Percentiles rank a stretch among this genome's conserved stretches.
These are phyloP conservation scores for Helicolenus hilgendorfi DNA, from an alignment of 2,797 vertebrate genomes.

Conservation along the genomic window DNA sequence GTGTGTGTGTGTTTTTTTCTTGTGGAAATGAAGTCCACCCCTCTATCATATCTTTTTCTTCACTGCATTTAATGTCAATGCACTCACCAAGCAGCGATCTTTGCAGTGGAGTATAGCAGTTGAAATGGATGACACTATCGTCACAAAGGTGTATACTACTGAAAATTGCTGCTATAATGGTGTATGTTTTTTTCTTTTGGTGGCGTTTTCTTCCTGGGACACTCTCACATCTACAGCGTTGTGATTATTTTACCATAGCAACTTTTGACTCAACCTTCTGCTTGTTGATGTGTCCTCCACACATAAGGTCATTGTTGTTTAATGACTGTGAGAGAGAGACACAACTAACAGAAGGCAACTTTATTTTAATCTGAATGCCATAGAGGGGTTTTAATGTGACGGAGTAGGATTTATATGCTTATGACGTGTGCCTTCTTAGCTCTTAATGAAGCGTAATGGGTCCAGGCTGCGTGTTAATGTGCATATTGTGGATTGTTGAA, in stretches of 20 bases:
- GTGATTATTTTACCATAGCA: background rate
- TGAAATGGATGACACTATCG: background rate
- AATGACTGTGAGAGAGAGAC: background rate
- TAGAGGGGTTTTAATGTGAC: constrained; percentile 6
- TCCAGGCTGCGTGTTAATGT: constrained; percentile 7
- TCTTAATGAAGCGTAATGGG: background rate
- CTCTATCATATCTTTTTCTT: background rate
- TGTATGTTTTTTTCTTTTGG: background rate
- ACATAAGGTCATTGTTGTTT: background rate
- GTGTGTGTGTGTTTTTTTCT: background rate
- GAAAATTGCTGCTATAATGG: constrained; percentile 30
- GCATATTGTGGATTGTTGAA: background rate
- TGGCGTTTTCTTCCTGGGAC: background rate
- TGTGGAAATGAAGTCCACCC: background rate
- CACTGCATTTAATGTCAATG: constrained; percentile 12
- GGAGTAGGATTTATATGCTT: constrained; percentile 15
- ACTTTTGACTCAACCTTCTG: background rate
- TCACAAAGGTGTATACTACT: constrained; percentile 25
- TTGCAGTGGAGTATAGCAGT: background rate
- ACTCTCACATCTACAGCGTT: constrained; percentile 5
- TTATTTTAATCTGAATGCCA: constrained; percentile 2
- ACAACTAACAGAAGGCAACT: background rate
- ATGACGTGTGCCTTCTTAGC: constrained; percentile 70
- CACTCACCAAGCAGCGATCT: constrained; percentile 20
- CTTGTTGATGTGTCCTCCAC: background rate